Percentiles rank a stretch among this genome's conserved stretches.
Conservation (phyloP, 2,888 invertebrate species). For the Acleris literana region DNA sequence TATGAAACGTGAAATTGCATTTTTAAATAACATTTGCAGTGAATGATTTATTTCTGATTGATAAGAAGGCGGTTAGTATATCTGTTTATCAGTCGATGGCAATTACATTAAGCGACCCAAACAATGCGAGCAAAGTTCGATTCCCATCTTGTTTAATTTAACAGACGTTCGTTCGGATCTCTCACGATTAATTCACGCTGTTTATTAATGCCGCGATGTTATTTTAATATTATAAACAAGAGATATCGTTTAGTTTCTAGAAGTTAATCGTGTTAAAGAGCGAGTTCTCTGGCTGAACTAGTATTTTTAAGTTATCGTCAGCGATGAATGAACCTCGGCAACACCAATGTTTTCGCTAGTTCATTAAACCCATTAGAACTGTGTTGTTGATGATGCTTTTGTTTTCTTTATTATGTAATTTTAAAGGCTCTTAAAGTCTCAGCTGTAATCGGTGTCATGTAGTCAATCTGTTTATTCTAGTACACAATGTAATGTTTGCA, state of each 20-base stretch:
- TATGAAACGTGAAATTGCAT: slow-evolving; percentile 59
- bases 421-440: neutral
- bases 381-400: neutral
- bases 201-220: slow-evolving; percentile 54
- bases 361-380: slow-evolving; percentile 8
- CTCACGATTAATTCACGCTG: slow-evolving; percentile 56
- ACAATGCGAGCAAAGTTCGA: slow-evolving; percentile 29
- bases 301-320: slow-evolving; percentile 35
- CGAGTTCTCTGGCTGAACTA: slow-evolving; percentile 1
- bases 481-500: slow-evolving; percentile 2
- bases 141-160: slow-evolving; percentile 35
- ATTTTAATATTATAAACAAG: slow-evolving; percentile 48
- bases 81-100: slow-evolving; percentile 9
- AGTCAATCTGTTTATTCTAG: neutral
- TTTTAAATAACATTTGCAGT: slow-evolving; percentile 44
- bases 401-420: slow-evolving; percentile 1
- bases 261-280: slow-evolving; percentile 1
- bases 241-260: slow-evolving; percentile 43
- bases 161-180: slow-evolving; percentile 45
- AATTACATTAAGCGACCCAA: slow-evolving; percentile 14
- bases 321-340: slow-evolving; percentile 31
- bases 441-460: slow-evolving; percentile 5
- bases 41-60: slow-evolving; percentile 32
- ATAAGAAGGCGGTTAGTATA: slow-evolving; percentile 17
- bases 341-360: slow-evolving; percentile 1